phyloP scores from a whole-genome alignment of 2,797 vertebrate genomes.

The Macroramphosus scolopax region DNA sequence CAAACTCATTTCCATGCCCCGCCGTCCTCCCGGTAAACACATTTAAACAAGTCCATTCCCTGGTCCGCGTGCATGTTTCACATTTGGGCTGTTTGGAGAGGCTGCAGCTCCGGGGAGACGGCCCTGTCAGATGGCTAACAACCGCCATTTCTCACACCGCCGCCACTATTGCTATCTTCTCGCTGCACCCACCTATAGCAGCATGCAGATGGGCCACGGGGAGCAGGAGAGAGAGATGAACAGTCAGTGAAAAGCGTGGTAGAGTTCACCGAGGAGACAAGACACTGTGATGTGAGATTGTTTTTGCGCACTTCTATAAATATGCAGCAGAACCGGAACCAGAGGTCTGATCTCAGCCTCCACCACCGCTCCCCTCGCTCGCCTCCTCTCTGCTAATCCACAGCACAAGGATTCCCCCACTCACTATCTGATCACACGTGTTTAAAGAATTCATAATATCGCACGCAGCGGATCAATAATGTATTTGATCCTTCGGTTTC shows the following conservation, averaged over 20 bases:
- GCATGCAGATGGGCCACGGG: slow-evolving; percentile 66
- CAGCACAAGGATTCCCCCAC: slow-evolving; percentile 46
- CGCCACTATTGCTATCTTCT: slow-evolving; percentile 61
- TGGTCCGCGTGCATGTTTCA: slow-evolving; percentile 63
- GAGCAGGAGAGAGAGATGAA: slow-evolving; percentile 12
- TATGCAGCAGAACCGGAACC: too few species aligned
- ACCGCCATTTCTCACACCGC: slow-evolving; percentile 72
- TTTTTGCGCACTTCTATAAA: too few species aligned
- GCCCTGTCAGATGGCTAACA: slow-evolving; percentile 76
- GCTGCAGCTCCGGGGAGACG: slow-evolving; percentile 69
- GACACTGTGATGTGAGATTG: too few species aligned
- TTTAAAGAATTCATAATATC: slow-evolving; percentile 65
- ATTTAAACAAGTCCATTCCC: slow-evolving; percentile 68
- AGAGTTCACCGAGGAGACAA: too few species aligned
- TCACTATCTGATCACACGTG: slow-evolving; percentile 32
- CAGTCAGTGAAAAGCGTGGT: neutral
- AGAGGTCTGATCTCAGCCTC: too few species aligned
- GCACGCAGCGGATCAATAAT: slow-evolving; percentile 71
- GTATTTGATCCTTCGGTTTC: slow-evolving; percentile 59
- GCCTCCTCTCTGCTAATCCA: slow-evolving; percentile 22
- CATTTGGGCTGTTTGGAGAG: slow-evolving; percentile 72
- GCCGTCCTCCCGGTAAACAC: slow-evolving; percentile 35
- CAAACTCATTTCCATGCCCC: slow-evolving; percentile 44
- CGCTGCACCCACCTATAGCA: slow-evolving; percentile 59
- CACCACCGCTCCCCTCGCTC: too few species aligned